These are phyloP conservation scores for Bursaphelenchus okinawaensis DNA, from an alignment of 2,888 invertebrate genomes.

Conservation along the genomic window DNA sequence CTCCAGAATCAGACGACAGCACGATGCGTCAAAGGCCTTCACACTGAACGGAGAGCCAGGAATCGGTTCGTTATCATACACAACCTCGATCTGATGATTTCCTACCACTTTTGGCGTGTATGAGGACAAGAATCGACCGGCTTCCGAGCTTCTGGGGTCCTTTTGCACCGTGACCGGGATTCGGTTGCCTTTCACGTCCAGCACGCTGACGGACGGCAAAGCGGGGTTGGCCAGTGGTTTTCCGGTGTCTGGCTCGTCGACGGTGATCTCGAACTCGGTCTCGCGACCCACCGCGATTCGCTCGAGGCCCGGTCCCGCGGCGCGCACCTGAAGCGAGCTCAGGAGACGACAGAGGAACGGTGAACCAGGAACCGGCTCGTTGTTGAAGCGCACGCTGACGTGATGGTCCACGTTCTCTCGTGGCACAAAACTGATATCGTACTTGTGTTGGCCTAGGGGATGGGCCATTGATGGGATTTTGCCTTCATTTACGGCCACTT, in stretches of 20 bases:
- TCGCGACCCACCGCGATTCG: constrained; percentile 68
- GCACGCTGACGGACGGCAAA: constrained; percentile 35
- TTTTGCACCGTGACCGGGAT: constrained; percentile 38
- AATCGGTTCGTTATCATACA: constrained; percentile 38
- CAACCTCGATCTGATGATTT: constrained; percentile 38
- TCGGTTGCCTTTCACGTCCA: constrained; percentile 44
- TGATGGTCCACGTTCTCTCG: constrained; percentile 50
- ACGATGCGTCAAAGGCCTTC: constrained; percentile 72
- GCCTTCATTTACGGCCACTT: constrained; percentile 92
- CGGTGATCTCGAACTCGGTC: constrained; percentile 62
- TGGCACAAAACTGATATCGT: constrained; percentile 57
- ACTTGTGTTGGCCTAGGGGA: constrained; percentile 75
- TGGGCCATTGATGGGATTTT: constrained; percentile 87
- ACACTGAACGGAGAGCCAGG: constrained; percentile 59
- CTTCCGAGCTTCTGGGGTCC: constrained; percentile 14
- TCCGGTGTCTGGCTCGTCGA: constrained; percentile 15
- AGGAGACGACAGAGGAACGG: constrained; percentile 86
- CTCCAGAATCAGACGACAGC: constrained; percentile 89
- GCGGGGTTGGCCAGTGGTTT: not conserved
- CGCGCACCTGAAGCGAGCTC: constrained; percentile 65
- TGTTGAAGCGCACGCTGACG: constrained; percentile 57
- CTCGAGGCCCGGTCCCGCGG: constrained; percentile 69
- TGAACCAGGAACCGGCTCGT: constrained; percentile 71
- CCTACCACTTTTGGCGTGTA: constrained; percentile 75
- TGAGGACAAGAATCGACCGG: constrained; percentile 63